These are phyloP conservation scores for Smittia aterrima DNA, from an alignment of 2,888 invertebrate genomes.

Conservation along the genomic window DNA sequence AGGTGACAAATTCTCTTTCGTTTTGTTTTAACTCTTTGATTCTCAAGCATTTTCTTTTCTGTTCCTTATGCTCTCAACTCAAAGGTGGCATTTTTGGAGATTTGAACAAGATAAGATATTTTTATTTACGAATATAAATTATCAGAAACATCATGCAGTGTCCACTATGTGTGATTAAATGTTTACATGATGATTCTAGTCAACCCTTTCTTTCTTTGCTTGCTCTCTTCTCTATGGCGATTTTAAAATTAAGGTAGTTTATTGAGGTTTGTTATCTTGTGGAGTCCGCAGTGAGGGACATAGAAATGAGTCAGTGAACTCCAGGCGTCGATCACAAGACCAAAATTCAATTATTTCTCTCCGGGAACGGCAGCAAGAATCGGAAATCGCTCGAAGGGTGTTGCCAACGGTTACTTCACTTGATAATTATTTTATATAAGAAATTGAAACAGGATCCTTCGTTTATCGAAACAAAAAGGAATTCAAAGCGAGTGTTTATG, in stretches of 20 bases:
- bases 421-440: background rate
- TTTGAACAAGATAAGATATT: constrained; percentile 35
- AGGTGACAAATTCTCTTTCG: background rate
- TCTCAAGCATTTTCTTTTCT: constrained; percentile 22
- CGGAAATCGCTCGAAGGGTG: background rate
- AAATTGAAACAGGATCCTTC: constrained; percentile 1
- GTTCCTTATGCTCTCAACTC: constrained; percentile 31
- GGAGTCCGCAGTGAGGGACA: background rate
- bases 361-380: background rate
- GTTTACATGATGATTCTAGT: constrained; percentile 3
- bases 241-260: background rate
- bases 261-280: background rate
- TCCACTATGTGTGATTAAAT: constrained; percentile 15
- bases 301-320: background rate
- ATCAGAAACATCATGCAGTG: constrained; percentile 16
- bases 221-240: background rate
- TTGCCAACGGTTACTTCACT: background rate
- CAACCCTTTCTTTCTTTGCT: background rate
- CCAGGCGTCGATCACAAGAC: background rate
- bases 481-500: background rate
- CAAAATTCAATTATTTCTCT: background rate
- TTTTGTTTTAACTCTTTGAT: background rate
- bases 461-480: background rate
- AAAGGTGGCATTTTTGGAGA: constrained; percentile 35
- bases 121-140: constrained; percentile 16